Evolutionary conservation across 2,113 vertebrate genomes (phyloP), one percentile per base, ranked within the genome.

Genomic region (Catharus bicknelli): DNA sequence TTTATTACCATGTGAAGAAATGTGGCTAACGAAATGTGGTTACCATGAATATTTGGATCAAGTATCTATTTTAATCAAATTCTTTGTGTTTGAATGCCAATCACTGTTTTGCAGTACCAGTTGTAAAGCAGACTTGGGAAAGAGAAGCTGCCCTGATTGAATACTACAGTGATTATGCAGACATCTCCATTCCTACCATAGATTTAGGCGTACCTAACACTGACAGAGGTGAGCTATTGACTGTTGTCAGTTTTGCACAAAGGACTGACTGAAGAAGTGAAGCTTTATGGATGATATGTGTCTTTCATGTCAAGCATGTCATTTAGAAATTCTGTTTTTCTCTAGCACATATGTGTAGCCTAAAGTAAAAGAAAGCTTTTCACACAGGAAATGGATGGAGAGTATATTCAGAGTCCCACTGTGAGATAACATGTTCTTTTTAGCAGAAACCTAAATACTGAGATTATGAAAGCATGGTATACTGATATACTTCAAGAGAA

Each of bases 41-140:
- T 74, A 47, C 34, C 26, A 36, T 58, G n/a, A 72, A n/a, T 27
- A 20, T 66, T 87, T 80, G 59, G 21, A 58, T 85, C 32, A 11
- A 34, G 36, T 20, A 18, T 19, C 53, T 76, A 19, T 36, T 80
- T 83, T 73, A 86, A 68, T 55, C 29, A 48, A 42, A 12, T 82
- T 25, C 54, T 25, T 61, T 86, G 27, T 21, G 23, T 80, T 64
- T 93, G 62, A 70, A 22, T 86, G 38, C 68, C 36, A 80, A 90
- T 16, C 2, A 38, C 54, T 95, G 38, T 89, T 75, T 94, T 97
- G 48, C 92, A 99, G 99, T 99, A 93, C 99, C 99, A 45, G 98
- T 99, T 67, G 99, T 99, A 92, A 99, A 99, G 97, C 98, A 98
- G 97, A 99, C 99, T 2, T 99, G 99, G 99, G 99, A 98, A 74